Percentiles rank a stretch among this genome's conserved stretches.
These are phyloP conservation scores for Montipora foliosa DNA, from an alignment of 64 coral and sea anemone genomes.

Conservation along the genomic window DNA sequence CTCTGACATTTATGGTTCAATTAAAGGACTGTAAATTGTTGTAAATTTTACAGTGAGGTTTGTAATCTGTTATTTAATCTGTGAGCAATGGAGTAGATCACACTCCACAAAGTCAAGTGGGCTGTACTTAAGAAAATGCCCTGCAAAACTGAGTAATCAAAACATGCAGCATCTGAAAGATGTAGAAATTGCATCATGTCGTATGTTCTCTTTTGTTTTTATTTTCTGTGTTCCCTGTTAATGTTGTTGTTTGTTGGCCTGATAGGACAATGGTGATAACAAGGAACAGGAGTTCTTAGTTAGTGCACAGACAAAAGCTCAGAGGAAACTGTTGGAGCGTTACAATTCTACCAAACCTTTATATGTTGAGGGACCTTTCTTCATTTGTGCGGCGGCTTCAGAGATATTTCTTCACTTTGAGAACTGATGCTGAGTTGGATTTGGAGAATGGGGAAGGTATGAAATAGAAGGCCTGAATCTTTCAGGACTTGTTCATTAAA, in stretches of 20 bases:
- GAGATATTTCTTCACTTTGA: slow-evolving; percentile 83
- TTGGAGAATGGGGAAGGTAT: slow-evolving; percentile 85
- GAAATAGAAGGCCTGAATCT: background rate
- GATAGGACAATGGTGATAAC: slow-evolving; percentile 41
- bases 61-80: too few relatives aligned
- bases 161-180: too few relatives aligned
- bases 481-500: background rate
- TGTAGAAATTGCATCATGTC: background rate
- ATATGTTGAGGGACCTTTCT: slow-evolving; percentile 94
- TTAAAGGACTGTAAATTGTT: too few relatives aligned
- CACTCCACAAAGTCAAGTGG: too few relatives aligned
- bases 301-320: slow-evolving; percentile 69
- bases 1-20: too few relatives aligned
- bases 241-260: background rate
- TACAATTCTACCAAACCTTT: slow-evolving; percentile 76
- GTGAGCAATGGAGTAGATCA: too few relatives aligned
- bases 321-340: slow-evolving; percentile 65
- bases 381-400: slow-evolving; percentile 76
- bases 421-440: slow-evolving; percentile 73
- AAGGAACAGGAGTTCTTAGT: slow-evolving; percentile 69
- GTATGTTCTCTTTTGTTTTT: background rate
- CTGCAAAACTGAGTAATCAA: too few relatives aligned
- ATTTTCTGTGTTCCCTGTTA: background rate
- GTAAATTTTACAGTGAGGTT: too few relatives aligned
- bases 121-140: too few relatives aligned